Base-by-base conservation (phyloP, 92 coral and sea anemone genomes). In the Plumapathes pennacea region DNA sequence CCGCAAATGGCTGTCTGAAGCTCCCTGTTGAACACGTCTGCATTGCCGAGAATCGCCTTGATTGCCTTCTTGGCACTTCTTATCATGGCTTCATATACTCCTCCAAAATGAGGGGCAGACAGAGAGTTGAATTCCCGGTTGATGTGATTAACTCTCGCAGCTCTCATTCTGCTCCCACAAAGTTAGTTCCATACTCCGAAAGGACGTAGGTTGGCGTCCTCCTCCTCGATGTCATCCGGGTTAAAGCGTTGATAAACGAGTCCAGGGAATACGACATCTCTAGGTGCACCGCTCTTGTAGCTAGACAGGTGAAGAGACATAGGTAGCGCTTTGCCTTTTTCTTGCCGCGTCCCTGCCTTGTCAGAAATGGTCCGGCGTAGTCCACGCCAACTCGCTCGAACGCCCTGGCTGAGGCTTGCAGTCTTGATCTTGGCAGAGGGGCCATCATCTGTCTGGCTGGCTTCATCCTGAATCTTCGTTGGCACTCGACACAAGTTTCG, bases 281-380 rank as follows among this genome's bases (percentile, higher is more conserved):
- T 17, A 59, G 42, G 17, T 69, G 62, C 11, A 78, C 78, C 4
- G 74, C 85, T 10, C 73, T 50, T 7, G 85, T 78, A 2, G 54
- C 49, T 10, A 78, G 67, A 30, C 74, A 78, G 19, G 85, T 69
- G 54, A 69, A 78, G 3, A 78, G 78, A 51, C 78, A 78, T 38
- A 69, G 44, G 46, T 78, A 61, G 20, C 67, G 50, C 25, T 77
- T 77, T 10, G 69, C 54, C 53, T 66, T 67, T 5, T 58, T 19
- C 25, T 33, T 52, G 2, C 85, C 67, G 33, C 85, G 51, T 24
- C 78, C 74, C 62, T 78, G 84, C 18, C 59, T 78, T 4, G 72
- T 62, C 10, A 59, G 40, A 33, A 14, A 78, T 5, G 85, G 85
- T 0, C 78, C 73, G 2, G 52, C 72, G n/a, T 49, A 78, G 28